phyloP scores from a whole-genome alignment of 2,888 invertebrate species.

The Alentia gelatinosa region DNA sequence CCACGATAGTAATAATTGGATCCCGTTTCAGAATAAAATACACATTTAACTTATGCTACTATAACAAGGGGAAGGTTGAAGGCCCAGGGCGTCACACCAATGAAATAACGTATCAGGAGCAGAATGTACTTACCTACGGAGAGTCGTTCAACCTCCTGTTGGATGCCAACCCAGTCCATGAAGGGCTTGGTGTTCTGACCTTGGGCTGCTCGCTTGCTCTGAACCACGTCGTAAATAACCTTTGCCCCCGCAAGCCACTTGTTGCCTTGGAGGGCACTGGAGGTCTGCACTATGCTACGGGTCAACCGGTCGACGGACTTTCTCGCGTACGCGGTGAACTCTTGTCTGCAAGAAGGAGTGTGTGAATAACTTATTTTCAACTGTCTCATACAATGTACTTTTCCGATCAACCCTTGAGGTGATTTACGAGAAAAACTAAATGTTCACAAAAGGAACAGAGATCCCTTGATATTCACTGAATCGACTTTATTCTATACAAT shows the following conservation, averaged over 20 bases:
- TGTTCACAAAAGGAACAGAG: no score
- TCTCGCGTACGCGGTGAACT: slow-evolving; percentile 72
- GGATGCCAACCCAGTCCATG: slow-evolving; percentile 76
- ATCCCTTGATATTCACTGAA: no score
- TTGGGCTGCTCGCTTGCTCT: slow-evolving; percentile 60
- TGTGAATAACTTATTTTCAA: neutral
- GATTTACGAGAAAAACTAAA: neutral
- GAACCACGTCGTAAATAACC: slow-evolving; percentile 70
- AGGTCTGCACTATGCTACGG: slow-evolving; percentile 73
- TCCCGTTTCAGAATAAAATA: no score
- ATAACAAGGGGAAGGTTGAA: no score
- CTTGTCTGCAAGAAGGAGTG: slow-evolving; percentile 68
- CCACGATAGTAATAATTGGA: no score
- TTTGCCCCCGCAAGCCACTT: slow-evolving; percentile 76
- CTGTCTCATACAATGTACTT: neutral
- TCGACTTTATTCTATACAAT: no score
- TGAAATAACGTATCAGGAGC: no score
- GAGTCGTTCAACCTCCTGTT: slow-evolving; percentile 73
- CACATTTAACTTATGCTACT: no score
- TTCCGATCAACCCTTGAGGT: neutral
- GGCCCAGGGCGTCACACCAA: no score
- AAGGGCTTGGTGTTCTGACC: slow-evolving; percentile 72
- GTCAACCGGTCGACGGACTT: slow-evolving; percentile 72
- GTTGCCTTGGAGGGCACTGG: slow-evolving; percentile 72
- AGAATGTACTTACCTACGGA: slow-evolving; percentile 69